Conservation (phyloP, 2,113 vertebrate genomes). For the Ailuropoda melanoleuca region DNA sequence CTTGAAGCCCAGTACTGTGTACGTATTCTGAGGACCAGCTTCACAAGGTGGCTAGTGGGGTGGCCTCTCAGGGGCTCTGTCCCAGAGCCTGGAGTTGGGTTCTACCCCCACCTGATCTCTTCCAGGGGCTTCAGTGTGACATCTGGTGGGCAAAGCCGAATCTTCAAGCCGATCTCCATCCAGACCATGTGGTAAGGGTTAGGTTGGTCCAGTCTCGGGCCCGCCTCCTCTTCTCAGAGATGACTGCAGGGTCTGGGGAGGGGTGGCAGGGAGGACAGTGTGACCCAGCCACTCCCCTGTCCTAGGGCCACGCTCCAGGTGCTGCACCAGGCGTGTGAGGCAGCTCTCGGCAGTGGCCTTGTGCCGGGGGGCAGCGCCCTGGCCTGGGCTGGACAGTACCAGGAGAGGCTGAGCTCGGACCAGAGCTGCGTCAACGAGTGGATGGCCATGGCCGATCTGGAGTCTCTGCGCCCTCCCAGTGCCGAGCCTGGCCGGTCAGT, state of each 20-base stretch:
- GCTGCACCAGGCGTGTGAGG: conserved; percentile 93
- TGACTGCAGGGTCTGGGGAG: not conserved
- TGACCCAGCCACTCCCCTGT: not conserved
- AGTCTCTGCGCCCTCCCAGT: conserved; percentile 88
- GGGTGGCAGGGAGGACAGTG: not conserved
- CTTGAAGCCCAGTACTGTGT: not conserved
- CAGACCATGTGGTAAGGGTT: conserved; percentile 96
- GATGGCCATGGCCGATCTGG: conserved; percentile 91
- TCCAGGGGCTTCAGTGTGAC: conserved; percentile 95
- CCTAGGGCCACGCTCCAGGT: conserved; percentile 93
- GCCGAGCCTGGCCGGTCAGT: conserved; percentile 72
- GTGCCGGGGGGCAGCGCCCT: conserved; percentile 87
- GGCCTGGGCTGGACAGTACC: conserved; percentile 89
- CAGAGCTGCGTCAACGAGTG: conserved; percentile 95
- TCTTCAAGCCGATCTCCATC: conserved; percentile 97
- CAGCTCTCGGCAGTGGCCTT: conserved; percentile 84
- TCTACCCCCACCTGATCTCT: rapidly evolving
- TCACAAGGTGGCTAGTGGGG: not conserved
- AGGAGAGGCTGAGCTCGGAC: conserved; percentile 85
- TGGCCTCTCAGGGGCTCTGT: not conserved
- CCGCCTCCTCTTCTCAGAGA: not conserved
- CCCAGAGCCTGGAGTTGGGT: not conserved
- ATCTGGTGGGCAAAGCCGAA: conserved; percentile 88
- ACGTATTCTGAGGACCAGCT: not conserved
- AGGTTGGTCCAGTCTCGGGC: not conserved